Evolutionary conservation across 37 sponge, comb jelly and placozoan genomes (phyloP).

Genomic region (Theonella swinhoei): DNA sequence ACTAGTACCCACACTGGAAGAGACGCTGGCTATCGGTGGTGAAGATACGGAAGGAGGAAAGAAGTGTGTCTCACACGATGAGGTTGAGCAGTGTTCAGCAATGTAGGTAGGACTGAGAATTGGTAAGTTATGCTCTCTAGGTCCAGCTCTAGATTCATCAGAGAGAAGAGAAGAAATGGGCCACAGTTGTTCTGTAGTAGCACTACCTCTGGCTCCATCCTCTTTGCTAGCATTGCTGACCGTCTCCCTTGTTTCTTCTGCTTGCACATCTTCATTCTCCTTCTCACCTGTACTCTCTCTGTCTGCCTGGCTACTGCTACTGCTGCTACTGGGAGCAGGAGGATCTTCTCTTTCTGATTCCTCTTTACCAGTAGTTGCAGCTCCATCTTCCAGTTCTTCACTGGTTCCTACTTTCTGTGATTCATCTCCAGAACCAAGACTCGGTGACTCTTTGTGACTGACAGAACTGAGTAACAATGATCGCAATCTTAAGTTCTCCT

Average conservation of each 20-base stretch:
- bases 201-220: not conserved
- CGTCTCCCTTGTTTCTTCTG: no score
- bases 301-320: not conserved
- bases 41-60: not conserved
- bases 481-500: not conserved
- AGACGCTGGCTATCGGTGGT: no score
- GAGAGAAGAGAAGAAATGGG: conserved; percentile 33
- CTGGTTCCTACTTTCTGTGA: not conserved
- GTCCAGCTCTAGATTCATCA: not conserved
- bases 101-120: not conserved
- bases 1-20: no score
- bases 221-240: no score
- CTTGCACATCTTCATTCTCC: no score
- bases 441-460: not conserved
- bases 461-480: not conserved
- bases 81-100: not conserved
- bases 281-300: not conserved
- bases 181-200: conserved; percentile 11
- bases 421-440: not conserved
- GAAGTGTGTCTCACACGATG: not conserved
- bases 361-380: not conserved
- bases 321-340: not conserved
- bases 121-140: not conserved
- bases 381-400: not conserved
- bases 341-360: not conserved